A percentile compares a stretch with the other conserved stretches of the same genome.
These are phyloP conservation scores for Drosophila borborema DNA, from an alignment of 2,888 invertebrate genomes.

Conservation along the genomic window DNA sequence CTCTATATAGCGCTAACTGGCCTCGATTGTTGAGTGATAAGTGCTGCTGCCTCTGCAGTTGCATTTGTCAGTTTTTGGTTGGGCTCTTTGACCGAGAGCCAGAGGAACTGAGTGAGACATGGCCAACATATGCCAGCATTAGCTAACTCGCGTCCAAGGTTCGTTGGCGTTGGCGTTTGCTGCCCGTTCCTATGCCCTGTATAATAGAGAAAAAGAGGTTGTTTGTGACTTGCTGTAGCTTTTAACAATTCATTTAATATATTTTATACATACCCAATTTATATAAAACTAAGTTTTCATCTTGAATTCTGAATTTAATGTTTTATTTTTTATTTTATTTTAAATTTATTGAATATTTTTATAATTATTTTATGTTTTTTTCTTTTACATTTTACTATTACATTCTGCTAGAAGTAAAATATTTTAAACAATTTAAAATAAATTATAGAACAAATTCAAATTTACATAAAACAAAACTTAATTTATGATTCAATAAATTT, in stretches of 20 bases:
- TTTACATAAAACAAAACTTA: not conserved
- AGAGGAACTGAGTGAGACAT: constrained; percentile 35
- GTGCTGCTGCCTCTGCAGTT: constrained; percentile 56
- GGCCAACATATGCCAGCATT: constrained; percentile 47
- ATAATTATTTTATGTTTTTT: too few species aligned
- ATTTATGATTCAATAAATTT: not conserved
- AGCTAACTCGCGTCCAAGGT: constrained; percentile 55
- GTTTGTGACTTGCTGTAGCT: not conserved
- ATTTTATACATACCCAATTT: too few species aligned
- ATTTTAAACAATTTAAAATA: too few species aligned
- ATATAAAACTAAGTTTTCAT: too few species aligned
- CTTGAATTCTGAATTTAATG: too few species aligned
- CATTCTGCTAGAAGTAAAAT: too few species aligned
- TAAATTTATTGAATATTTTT: too few species aligned
- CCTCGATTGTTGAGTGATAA: constrained; percentile 78
- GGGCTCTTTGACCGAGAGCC: not conserved
- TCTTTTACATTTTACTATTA: too few species aligned
- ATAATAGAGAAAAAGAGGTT: not conserved
- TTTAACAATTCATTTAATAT: too few species aligned
- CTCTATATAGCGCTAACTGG: constrained; percentile 34
- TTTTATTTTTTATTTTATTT: too few species aligned
- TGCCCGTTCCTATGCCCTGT: constrained; percentile 30
- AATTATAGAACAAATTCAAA: too few species aligned
- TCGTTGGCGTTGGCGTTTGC: constrained; percentile 33
- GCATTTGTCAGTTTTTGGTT: constrained; percentile 56